These are phyloP conservation scores for Aethes cnicana DNA, from an alignment of 2,888 invertebrate genomes.

Conservation along the genomic window DNA sequence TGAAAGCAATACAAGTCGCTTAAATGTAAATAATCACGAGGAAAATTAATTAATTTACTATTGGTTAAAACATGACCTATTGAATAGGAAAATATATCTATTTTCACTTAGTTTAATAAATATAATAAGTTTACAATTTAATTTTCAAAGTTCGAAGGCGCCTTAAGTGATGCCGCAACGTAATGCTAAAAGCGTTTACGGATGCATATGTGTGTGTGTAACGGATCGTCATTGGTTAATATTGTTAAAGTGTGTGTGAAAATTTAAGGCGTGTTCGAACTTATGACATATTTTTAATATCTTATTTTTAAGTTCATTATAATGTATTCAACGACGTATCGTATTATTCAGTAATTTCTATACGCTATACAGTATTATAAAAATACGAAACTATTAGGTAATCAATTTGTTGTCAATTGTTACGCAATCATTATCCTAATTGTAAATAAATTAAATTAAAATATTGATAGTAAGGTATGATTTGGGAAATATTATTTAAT, in stretches of 20 bases:
- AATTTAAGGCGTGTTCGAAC: slow-evolving; percentile 1
- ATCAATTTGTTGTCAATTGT: slow-evolving; percentile 62
- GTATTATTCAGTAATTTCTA: slow-evolving; percentile 9
- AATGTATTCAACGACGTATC: slow-evolving; percentile 16
- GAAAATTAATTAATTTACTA: slow-evolving; percentile 32
- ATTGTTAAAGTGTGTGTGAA: background rate
- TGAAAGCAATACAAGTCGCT: slow-evolving; percentile 71
- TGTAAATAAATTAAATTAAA: slow-evolving; percentile 35
- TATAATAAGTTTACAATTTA: background rate
- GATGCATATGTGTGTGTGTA: background rate
- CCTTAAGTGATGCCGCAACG: background rate
- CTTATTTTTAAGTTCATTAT: slow-evolving; percentile 3
- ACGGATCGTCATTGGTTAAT: background rate
- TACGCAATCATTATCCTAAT: slow-evolving; percentile 42
- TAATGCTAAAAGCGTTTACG: background rate
- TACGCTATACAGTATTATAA: slow-evolving; percentile 28
- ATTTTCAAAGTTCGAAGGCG: background rate
- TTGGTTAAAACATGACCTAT: slow-evolving; percentile 11
- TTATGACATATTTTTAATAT: background rate
- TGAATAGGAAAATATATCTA: slow-evolving; percentile 11
- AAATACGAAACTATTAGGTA: slow-evolving; percentile 35
- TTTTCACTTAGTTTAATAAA: background rate
- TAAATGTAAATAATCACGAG: slow-evolving; percentile 47
- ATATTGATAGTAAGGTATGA: slow-evolving; percentile 6
- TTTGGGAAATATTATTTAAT: slow-evolving; percentile 1